phyloP scores from a whole-genome alignment of 2,797 vertebrate species.

The Orientallactaga sibirica region DNA sequence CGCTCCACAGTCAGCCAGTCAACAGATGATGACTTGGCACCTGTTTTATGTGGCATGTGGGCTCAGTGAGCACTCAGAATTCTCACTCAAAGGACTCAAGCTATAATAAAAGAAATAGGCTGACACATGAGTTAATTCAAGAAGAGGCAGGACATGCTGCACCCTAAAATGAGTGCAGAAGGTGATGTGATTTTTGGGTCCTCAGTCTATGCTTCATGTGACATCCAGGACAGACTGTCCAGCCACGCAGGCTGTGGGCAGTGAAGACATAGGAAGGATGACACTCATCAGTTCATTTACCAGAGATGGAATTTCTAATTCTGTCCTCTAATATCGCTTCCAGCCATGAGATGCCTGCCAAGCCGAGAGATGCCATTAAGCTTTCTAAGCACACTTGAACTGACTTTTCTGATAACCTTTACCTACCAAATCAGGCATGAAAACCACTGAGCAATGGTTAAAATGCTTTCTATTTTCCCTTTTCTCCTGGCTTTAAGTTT shows the following conservation, averaged over 20 bases:
- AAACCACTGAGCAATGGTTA: constrained; percentile 82
- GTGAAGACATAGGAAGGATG: neutral
- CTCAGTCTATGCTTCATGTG: neutral
- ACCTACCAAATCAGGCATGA: constrained; percentile 84
- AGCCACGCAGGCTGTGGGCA: neutral
- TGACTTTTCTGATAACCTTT: constrained; percentile 87
- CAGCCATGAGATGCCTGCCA: constrained; percentile 57
- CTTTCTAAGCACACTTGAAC: constrained; percentile 77
- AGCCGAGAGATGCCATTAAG: constrained; percentile 70
- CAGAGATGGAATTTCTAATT: constrained; percentile 73
- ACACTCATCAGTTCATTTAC: constrained; percentile 64
- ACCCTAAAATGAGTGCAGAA: neutral
- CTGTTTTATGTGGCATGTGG: neutral
- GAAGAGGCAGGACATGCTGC: neutral
- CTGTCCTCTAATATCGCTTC: constrained; percentile 71
- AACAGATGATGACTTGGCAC: constrained; percentile 40
- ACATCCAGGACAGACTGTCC: constrained; percentile 11
- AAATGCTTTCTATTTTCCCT: constrained; percentile 68
- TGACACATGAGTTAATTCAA: neutral
- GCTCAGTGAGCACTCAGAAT: neutral
- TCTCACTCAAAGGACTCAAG: neutral
- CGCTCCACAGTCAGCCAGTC: neutral
- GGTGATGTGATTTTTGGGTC: neutral
- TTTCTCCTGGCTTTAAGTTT: constrained; percentile 26
- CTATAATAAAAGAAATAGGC: neutral